phyloP scores from a whole-genome alignment of 1,140 invertebrate genomes.

The Atta colombica region DNA sequence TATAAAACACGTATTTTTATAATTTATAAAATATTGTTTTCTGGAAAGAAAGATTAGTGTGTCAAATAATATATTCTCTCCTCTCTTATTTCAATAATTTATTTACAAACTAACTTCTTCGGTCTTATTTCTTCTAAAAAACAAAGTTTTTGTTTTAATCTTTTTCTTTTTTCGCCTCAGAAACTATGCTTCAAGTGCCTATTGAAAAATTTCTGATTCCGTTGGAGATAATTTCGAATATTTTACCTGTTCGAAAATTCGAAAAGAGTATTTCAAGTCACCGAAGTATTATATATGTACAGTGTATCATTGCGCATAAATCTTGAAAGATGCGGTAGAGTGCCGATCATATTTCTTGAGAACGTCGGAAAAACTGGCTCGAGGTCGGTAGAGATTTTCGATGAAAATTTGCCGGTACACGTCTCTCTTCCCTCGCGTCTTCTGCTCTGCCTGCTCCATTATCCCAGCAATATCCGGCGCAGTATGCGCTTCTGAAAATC shows the following conservation, averaged over 20 bases:
- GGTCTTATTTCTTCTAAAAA: background rate
- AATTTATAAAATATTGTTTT: too few relatives aligned
- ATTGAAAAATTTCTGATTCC: background rate
- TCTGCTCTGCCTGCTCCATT: slow-evolving; percentile 27
- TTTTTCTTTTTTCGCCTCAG: background rate
- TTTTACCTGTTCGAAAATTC: slow-evolving; percentile 18
- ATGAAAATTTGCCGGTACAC: slow-evolving; percentile 37
- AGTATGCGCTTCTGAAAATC: slow-evolving; percentile 62
- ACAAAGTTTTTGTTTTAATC: background rate
- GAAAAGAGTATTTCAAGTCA: slow-evolving; percentile 14
- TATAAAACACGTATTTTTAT: too few relatives aligned
- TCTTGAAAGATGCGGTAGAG: slow-evolving; percentile 36
- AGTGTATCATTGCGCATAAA: slow-evolving; percentile 43
- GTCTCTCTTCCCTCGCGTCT: background rate
- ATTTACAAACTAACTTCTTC: background rate
- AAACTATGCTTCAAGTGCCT: background rate
- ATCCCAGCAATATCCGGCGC: slow-evolving; percentile 59
- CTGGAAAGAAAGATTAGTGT: too few relatives aligned
- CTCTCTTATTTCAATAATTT: background rate
- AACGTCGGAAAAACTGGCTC: slow-evolving; percentile 57
- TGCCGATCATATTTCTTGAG: slow-evolving; percentile 57
- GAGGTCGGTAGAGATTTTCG: slow-evolving; percentile 43
- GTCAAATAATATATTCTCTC: too few relatives aligned
- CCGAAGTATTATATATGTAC: slow-evolving; percentile 17
- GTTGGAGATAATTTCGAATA: background rate